Conservation (phyloP, 1,140 invertebrate genomes). For the Berghia stephanieae region DNA sequence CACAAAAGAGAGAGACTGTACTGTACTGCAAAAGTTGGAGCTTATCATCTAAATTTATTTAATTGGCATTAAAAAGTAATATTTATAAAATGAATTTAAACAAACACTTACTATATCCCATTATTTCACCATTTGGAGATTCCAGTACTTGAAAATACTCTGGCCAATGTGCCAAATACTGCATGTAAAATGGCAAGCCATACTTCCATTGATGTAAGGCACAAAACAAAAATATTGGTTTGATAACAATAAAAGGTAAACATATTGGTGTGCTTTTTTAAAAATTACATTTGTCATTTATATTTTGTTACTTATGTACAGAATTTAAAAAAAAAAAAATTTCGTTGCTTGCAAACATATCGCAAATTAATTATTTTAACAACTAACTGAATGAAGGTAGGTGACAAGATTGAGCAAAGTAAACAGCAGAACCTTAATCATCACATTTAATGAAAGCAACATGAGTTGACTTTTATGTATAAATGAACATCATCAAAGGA, state of each 20-base stretch:
- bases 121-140: constrained; percentile 92
- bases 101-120: constrained; percentile 93
- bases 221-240: too few relatives aligned
- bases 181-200: constrained; percentile 96
- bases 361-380: background rate
- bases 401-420: background rate
- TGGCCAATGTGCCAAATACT: constrained; percentile 98
- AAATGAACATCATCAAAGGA: constrained; percentile 66
- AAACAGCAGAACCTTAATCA: background rate
- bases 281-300: too few relatives aligned
- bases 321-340: background rate
- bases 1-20: too few relatives aligned
- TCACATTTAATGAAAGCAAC: background rate
- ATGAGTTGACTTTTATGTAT: background rate
- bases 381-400: background rate
- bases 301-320: too few relatives aligned
- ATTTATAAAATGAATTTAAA: background rate
- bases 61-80: too few relatives aligned
- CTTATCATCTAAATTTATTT: too few relatives aligned
- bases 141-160: constrained; percentile 98
- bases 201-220: constrained; percentile 72
- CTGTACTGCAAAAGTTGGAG: too few relatives aligned
- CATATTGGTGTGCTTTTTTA: too few relatives aligned
- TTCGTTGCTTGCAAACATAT: background rate
- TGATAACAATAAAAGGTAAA: too few relatives aligned